Percentiles rank a stretch among this genome's conserved stretches.
phyloP scores from a whole-genome alignment of 2,888 invertebrate genomes.

The Oscheius onirici region DNA sequence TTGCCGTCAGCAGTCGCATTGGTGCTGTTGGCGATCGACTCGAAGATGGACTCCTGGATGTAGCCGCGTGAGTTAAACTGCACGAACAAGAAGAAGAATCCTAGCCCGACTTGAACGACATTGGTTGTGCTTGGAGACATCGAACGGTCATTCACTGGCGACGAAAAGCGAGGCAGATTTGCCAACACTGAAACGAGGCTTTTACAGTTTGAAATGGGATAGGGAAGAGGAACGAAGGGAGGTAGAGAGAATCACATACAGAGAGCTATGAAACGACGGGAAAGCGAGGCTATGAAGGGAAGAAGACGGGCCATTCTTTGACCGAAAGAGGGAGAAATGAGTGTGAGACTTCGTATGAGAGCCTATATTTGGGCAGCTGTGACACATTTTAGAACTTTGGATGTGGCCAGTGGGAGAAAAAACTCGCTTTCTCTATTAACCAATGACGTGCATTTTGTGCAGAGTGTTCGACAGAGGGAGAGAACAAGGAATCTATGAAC shows the following conservation, averaged over 20 bases:
- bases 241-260: not conserved
- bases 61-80: constrained; percentile 27
- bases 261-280: not conserved
- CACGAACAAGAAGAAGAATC: constrained; percentile 32
- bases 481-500: no score
- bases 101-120: constrained; percentile 33
- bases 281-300: not conserved
- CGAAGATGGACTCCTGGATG: constrained; percentile 32
- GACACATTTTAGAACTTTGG: no score
- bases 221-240: not conserved
- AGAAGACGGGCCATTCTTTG: not conserved
- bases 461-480: no score
- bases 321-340: no score
- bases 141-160: constrained; percentile 19
- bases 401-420: no score
- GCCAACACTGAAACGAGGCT: constrained; percentile 18
- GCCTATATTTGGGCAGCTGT: no score
- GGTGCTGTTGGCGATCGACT: not conserved
- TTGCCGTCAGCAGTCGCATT: not conserved
- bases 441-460: no score
- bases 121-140: constrained; percentile 23
- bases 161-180: constrained; percentile 17
- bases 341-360: no score
- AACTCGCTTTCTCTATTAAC: no score
- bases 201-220: not conserved